These are phyloP conservation scores for Napeogenes sylphis DNA, from an alignment of 2,888 invertebrate species.

Conservation along the genomic window DNA sequence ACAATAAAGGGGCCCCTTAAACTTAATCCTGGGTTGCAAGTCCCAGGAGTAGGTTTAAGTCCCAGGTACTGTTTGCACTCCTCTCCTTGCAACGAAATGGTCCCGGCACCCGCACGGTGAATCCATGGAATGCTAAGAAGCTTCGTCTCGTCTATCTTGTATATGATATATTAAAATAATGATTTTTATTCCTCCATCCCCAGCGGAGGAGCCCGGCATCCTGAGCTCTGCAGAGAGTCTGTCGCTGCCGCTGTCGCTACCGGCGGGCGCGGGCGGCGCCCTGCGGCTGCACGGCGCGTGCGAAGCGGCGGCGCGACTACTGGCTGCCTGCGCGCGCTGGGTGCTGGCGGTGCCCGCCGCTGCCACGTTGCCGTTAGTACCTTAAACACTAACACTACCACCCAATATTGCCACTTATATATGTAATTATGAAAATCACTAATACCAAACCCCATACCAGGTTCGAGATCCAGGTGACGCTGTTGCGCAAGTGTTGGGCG, in stretches of 20 bases:
- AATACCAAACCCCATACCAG: constrained; percentile 56
- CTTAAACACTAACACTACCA: not conserved
- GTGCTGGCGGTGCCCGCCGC: constrained; percentile 90
- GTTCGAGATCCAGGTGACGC: constrained; percentile 87
- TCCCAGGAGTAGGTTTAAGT: too few species aligned
- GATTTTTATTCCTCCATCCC: not conserved
- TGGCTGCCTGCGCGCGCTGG: constrained; percentile 95
- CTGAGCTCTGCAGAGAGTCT: constrained; percentile 50
- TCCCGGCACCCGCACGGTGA: too few species aligned
- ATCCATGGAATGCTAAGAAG: too few species aligned
- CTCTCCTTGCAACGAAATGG: too few species aligned
- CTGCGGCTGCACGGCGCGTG: constrained; percentile 96
- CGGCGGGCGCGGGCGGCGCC: constrained; percentile 89
- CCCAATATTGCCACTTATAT: too few species aligned
- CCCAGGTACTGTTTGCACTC: too few species aligned
- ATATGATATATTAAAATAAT: not conserved
- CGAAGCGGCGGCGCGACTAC: constrained; percentile 94
- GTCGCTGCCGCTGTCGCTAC: constrained; percentile 75
- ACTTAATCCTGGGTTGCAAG: too few species aligned
- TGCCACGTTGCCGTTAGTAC: constrained; percentile 83
- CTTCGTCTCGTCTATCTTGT: too few species aligned
- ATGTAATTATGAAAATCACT: too few species aligned
- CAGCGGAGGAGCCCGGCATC: constrained; percentile 41
- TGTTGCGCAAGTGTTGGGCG: constrained; percentile 94
- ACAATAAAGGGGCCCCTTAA: too few species aligned